Conservation (phyloP, 2,797 vertebrate species). For the Gallinago nigripennis region DNA sequence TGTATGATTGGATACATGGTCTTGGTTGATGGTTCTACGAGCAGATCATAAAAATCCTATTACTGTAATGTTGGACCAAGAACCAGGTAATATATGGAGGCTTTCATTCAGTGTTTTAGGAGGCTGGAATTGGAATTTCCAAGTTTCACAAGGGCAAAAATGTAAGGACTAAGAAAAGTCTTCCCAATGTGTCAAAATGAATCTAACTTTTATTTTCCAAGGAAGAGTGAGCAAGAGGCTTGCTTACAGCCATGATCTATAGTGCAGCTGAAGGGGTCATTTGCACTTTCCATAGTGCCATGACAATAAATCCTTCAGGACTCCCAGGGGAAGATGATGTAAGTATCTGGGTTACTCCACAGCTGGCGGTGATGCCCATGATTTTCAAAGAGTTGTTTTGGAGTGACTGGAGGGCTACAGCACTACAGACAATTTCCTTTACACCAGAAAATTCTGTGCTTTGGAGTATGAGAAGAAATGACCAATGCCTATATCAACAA, state of each 20-base stretch:
- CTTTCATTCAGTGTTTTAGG: background rate
- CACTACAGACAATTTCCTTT: fast-evolving
- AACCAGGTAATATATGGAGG: background rate
- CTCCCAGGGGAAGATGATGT: background rate
- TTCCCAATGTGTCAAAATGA: fast-evolving
- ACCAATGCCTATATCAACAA: background rate
- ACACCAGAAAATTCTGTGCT: fast-evolving
- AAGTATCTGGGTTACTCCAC: background rate
- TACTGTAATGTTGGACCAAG: background rate
- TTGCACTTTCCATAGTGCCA: background rate
- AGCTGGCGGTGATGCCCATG: fast-evolving
- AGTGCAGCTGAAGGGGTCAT: fast-evolving
- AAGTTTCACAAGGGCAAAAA: background rate
- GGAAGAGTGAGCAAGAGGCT: background rate
- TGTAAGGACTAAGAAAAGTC: background rate
- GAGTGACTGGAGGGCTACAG: background rate
- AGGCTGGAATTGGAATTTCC: background rate
- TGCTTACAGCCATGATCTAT: background rate
- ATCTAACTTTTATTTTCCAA: background rate
- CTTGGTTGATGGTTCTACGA: background rate
- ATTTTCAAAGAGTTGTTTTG: background rate
- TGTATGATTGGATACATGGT: no score
- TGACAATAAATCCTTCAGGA: background rate
- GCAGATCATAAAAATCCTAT: background rate
- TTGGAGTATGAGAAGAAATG: background rate